Percentiles rank a stretch among this genome's conserved stretches.
Conservation (phyloP, 64 coral and sea anemone genomes). For the Montipora cactus region DNA sequence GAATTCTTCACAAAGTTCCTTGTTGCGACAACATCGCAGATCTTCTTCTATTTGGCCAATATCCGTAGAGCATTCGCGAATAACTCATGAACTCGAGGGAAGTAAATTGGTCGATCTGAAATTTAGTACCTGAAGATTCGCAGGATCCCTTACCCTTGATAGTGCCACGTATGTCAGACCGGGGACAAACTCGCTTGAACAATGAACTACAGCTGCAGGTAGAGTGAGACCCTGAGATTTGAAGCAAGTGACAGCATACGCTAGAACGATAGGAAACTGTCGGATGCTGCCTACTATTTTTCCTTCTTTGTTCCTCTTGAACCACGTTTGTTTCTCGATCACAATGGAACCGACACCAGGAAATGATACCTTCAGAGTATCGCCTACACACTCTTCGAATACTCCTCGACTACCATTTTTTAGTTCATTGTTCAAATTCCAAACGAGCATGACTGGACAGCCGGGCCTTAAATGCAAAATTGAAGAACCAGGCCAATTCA, state of each 20-base stretch:
- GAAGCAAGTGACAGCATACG: not conserved
- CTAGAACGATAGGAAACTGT: conserved; percentile 29
- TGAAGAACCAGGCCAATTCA: too few species aligned
- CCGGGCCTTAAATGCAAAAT: too few species aligned
- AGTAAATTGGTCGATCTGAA: conserved; percentile 11
- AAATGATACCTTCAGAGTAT: conserved; percentile 18
- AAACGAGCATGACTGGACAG: conserved; percentile 60
- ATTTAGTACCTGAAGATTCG: conserved; percentile 32
- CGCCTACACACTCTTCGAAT: conserved; percentile 13
- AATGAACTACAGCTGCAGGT: conserved; percentile 29
- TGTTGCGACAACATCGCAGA: not conserved
- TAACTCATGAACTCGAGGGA: not conserved
- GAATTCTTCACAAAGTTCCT: not conserved
- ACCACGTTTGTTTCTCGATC: not conserved
- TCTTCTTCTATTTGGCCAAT: not conserved
- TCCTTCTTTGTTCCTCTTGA: not conserved
- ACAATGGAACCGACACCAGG: not conserved
- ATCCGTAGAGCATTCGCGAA: conserved; percentile 23
- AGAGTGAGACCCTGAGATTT: conserved; percentile 57
- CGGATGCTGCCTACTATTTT: conserved; percentile 38
- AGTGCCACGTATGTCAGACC: conserved; percentile 57
- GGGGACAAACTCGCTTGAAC: conserved; percentile 54
- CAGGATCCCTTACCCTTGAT: conserved; percentile 18
- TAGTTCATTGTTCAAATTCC: conserved; percentile 49
- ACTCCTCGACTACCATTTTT: conserved; percentile 55